Base-by-base conservation (phyloP, 2,113 vertebrate species). In the Leucopsar rothschildi region DNA sequence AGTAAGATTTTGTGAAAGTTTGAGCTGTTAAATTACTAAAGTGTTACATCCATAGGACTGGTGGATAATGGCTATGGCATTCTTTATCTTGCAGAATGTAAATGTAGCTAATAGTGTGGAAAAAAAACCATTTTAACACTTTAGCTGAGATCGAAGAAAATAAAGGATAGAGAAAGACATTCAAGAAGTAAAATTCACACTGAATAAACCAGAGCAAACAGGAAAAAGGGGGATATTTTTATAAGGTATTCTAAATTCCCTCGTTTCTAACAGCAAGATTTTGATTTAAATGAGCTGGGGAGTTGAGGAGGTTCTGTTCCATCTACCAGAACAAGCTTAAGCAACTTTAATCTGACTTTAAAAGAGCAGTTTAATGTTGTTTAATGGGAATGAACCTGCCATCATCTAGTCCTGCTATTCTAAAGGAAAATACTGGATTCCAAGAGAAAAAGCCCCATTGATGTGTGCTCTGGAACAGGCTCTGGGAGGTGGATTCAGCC, bases 21-120 rank as follows among this genome's bases (percentile, higher is more conserved):
- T 56, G 88, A 88, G 25, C 56, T 68, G 83, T 88, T 78, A 86
- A 95, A 93, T 95, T 83, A 69, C 92, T 69, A 81, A 93, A 86
- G 37, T 80, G 60, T 65, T 80, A 33, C 55, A 61, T 42, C 21
- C 23, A 40, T 23, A 75, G 84, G 25, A 69, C 69, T 79, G 61
- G 40, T 42, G 52, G 49, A 82, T 79, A 95, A 85, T 61, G 45
- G 70, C 56, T 75, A 15, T 37, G 56, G 69, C 4, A 3, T 86
- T 86, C 75, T 69, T n/a, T 25, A 29, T 50, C 52, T 80, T 86
- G 71, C 61, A 75, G 79, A 86, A 94, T 73, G 64, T 49, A 94
- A 90, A 88, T 70, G 61, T 37, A 92, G 68, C 44, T 69, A 83
- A 86, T 92, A 91, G 29, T 5, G 37, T 75, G 57, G 70, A 49